phyloP scores from a whole-genome alignment of 2,797 vertebrate genomes.

The Macroramphosus scolopax region DNA sequence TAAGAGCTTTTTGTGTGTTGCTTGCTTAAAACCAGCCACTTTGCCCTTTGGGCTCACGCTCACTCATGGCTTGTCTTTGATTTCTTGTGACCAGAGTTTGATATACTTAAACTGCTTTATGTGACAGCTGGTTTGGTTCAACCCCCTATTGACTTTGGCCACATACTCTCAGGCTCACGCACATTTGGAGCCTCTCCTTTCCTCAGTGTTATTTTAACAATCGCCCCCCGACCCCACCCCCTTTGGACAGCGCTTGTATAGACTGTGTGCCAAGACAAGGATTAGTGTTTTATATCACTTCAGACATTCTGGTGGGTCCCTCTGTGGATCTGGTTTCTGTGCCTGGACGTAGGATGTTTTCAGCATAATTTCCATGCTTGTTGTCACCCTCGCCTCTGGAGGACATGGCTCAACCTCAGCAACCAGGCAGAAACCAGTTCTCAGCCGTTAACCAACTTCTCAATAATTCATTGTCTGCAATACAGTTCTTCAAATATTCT shows the following conservation, averaged over 20 bases:
- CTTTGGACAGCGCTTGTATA: slow-evolving; percentile 42
- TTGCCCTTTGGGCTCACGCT: slow-evolving; percentile 20
- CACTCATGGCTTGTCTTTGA: slow-evolving; percentile 43
- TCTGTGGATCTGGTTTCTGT: slow-evolving; percentile 65
- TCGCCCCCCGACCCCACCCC: slow-evolving; percentile 46
- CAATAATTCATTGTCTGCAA: background rate
- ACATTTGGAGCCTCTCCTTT: slow-evolving; percentile 39
- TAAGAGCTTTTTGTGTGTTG: slow-evolving; percentile 25
- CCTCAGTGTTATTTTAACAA: slow-evolving; percentile 76
- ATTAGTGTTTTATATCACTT: slow-evolving; percentile 80
- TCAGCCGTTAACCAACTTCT: slow-evolving; percentile 5
- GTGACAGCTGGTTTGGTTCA: slow-evolving; percentile 74
- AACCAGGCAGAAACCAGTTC: background rate
- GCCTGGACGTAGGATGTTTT: slow-evolving; percentile 55
- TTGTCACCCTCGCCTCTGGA: slow-evolving; percentile 52
- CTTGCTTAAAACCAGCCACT: slow-evolving; percentile 15
- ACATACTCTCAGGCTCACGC: slow-evolving; percentile 50
- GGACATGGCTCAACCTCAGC: slow-evolving; percentile 38
- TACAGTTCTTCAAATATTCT: background rate
- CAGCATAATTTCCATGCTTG: slow-evolving; percentile 50
- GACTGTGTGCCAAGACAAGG: slow-evolving; percentile 65
- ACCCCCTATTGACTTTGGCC: slow-evolving; percentile 52
- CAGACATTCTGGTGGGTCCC: slow-evolving; percentile 67
- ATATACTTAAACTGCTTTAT: slow-evolving; percentile 65
- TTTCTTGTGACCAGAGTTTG: slow-evolving; percentile 54